Conservation (phyloP, 2,113 vertebrate genomes). For the Boulengerochromis microlepis region DNA sequence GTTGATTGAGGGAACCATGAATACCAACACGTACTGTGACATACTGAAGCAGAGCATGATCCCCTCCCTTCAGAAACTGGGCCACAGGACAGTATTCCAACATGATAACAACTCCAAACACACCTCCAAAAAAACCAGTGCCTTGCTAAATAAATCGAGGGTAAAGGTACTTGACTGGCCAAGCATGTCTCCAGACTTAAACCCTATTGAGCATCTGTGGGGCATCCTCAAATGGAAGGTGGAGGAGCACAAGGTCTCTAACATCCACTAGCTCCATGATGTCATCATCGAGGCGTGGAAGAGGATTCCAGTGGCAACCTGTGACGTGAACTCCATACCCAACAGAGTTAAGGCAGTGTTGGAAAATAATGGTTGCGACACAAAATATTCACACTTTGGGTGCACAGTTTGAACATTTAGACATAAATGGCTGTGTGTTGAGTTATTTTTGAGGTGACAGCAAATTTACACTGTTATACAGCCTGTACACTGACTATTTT, state of each 20-base stretch:
- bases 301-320: not conserved
- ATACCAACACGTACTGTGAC: not conserved
- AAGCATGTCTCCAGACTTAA: not conserved
- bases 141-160: not conserved
- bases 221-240: not conserved
- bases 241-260: not conserved
- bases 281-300: not conserved
- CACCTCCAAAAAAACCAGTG: fast-evolving
- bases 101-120: fast-evolving
- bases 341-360: not conserved
- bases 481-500: not conserved
- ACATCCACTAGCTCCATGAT: not conserved
- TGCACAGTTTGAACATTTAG: not conserved
- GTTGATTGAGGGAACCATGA: not conserved
- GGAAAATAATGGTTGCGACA: not conserved
- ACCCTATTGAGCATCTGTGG: not conserved
- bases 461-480: not conserved
- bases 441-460: not conserved
- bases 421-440: not conserved
- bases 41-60: not conserved
- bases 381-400: not conserved
- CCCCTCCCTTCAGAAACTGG: not conserved
- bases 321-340: not conserved
- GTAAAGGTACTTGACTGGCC: not conserved
- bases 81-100: not conserved